These are phyloP conservation scores for Coelinius sp. DNA, from an alignment of 2,888 invertebrate species.

Conservation along the genomic window DNA sequence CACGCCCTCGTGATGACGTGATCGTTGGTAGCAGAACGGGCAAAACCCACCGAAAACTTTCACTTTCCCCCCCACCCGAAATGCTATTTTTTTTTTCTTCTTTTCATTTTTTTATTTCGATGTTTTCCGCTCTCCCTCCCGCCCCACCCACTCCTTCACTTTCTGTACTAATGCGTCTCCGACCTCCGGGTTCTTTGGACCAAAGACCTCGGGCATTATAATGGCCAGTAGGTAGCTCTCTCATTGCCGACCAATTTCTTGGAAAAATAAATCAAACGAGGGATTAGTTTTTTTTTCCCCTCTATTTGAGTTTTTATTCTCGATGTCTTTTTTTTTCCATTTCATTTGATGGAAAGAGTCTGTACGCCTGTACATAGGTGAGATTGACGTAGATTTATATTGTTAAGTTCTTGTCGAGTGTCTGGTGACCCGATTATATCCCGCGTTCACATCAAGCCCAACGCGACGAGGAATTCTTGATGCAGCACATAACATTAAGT, in stretches of 20 bases:
- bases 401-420: slow-evolving; percentile 57
- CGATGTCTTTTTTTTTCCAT: not conserved
- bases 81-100: slow-evolving; percentile 37
- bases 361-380: not conserved
- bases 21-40: not conserved
- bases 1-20: slow-evolving; percentile 12
- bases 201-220: not conserved
- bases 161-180: not conserved
- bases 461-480: slow-evolving; percentile 4
- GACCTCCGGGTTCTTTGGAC: not conserved
- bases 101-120: too few species aligned
- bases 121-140: not conserved
- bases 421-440: slow-evolving; percentile 65
- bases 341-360: not conserved
- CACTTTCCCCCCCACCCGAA: slow-evolving; percentile 53
- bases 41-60: slow-evolving; percentile 56
- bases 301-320: not conserved
- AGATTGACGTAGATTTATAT: slow-evolving; percentile 34
- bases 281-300: not conserved
- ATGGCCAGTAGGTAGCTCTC: not conserved
- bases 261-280: not conserved
- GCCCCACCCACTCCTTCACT: slow-evolving; percentile 19
- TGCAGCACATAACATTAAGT: slow-evolving; percentile 19
- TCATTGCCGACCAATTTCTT: not conserved
- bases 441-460: slow-evolving; percentile 25